Percentiles rank a stretch among this genome's conserved stretches.
phyloP scores from a whole-genome alignment of 2,113 vertebrate genomes.

The Prietella phreatophila region DNA sequence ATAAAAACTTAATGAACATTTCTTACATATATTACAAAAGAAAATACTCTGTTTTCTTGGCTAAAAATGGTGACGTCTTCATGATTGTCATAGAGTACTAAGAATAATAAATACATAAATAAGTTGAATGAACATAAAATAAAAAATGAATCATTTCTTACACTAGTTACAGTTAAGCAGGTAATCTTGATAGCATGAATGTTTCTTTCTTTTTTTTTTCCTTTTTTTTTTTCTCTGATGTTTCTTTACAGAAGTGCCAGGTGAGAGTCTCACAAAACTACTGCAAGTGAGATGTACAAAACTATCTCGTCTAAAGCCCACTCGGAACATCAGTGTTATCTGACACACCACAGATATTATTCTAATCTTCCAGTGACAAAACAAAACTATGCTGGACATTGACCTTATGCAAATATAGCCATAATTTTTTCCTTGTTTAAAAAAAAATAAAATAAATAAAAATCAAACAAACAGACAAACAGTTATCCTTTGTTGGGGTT shows the following conservation, averaged over 20 bases:
- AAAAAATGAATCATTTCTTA: slow-evolving; percentile 89
- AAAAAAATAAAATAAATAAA: background rate
- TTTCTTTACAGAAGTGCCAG: slow-evolving; percentile 98
- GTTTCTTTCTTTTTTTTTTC: slow-evolving; percentile 43
- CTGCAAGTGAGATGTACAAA: slow-evolving; percentile 96
- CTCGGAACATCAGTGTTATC: slow-evolving; percentile 94
- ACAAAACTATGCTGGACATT: slow-evolving; percentile 90
- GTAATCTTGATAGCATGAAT: slow-evolving; percentile 87
- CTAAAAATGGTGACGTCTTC: slow-evolving; percentile 90
- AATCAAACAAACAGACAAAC: slow-evolving; percentile 36
- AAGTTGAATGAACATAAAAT: slow-evolving; percentile 59
- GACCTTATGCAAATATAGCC: slow-evolving; percentile 88
- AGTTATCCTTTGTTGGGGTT: slow-evolving; percentile 42
- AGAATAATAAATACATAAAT: slow-evolving; percentile 70
- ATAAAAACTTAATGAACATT: slow-evolving; percentile 98
- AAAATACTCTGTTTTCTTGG: slow-evolving; percentile 83
- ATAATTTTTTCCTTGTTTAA: slow-evolving; percentile 70
- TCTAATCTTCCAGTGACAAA: slow-evolving; percentile 74
- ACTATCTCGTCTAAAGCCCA: slow-evolving; percentile 99
- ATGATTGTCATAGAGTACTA: slow-evolving; percentile 99
- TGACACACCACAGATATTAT: slow-evolving; percentile 91
- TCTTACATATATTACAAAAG: slow-evolving; percentile 99
- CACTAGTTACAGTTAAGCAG: slow-evolving; percentile 81
- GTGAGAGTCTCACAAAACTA: slow-evolving; percentile 97
- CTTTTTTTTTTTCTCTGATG: slow-evolving; percentile 71